Conservation (phyloP, 2,113 vertebrate genomes). For the Thermophis baileyi region DNA sequence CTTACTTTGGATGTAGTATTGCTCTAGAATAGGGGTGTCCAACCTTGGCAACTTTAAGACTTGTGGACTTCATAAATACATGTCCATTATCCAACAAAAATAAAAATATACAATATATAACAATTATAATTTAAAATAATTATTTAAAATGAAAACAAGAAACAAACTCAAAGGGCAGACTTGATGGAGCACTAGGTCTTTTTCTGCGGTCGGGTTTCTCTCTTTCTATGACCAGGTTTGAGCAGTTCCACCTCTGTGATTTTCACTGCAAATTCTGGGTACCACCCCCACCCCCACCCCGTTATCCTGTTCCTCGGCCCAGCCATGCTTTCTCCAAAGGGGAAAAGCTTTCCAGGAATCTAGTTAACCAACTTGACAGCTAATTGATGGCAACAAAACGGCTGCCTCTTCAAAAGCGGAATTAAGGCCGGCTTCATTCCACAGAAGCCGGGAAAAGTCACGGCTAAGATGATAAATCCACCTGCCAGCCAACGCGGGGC, state of each 20-base stretch:
- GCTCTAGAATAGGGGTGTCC: no score
- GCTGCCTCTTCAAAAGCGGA: conserved; percentile 4
- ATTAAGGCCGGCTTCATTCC: conserved; percentile 21
- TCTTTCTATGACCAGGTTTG: not conserved
- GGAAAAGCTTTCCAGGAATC: not conserved
- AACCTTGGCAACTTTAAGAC: no score
- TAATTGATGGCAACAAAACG: not conserved
- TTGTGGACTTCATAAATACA: no score
- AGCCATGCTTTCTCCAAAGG: conserved; percentile 22
- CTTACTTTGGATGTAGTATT: no score
- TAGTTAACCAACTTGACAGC: fast-evolving
- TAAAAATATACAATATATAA: not conserved
- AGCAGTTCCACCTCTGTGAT: no score
- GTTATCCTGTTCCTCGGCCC: not conserved
- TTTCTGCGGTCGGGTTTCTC: not conserved
- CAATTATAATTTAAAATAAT: not conserved
- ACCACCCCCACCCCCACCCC: not conserved
- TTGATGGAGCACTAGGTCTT: not conserved
- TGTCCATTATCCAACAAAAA: no score
- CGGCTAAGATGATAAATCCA: conserved; percentile 32
- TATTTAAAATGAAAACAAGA: not conserved
- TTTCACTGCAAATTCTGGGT: conserved; percentile 14
- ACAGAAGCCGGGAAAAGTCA: conserved; percentile 30
- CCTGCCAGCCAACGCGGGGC: not conserved
- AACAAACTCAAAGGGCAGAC: not conserved